Conservation (phyloP, 2,888 invertebrate genomes). For the Agonopterix alstromeriana region DNA sequence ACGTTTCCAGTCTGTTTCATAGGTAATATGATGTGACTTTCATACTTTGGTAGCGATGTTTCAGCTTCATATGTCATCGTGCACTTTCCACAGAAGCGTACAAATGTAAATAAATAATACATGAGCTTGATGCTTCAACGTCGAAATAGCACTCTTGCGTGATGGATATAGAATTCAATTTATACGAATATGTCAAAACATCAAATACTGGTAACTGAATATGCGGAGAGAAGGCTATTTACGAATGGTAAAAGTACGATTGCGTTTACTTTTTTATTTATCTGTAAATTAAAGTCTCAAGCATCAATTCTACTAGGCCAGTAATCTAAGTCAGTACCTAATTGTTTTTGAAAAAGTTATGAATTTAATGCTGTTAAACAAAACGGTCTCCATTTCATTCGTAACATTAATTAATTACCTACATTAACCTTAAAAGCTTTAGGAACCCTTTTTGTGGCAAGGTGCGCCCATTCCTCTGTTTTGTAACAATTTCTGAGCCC, state of each 20-base stretch:
- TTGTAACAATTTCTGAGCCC: constrained; percentile 33
- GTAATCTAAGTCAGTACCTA: too few species aligned
- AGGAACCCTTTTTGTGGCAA: constrained; percentile 32
- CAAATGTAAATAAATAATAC: constrained; percentile 23
- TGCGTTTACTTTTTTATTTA: too few species aligned
- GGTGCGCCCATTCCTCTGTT: constrained; percentile 24
- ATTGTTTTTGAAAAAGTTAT: too few species aligned
- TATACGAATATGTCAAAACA: background rate
- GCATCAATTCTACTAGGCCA: too few species aligned
- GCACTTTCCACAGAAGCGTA: constrained; percentile 15
- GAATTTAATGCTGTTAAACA: background rate
- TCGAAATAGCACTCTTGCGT: background rate
- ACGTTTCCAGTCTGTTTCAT: background rate
- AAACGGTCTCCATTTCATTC: constrained; percentile 20
- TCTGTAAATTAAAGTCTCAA: too few species aligned
- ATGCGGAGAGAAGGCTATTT: background rate
- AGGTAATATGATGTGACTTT: constrained; percentile 3
- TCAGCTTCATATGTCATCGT: constrained; percentile 21
- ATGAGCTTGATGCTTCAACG: constrained; percentile 8
- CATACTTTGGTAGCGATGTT: background rate
- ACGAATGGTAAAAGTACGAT: too few species aligned
- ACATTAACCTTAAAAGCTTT: constrained; percentile 41
- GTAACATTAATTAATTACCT: constrained; percentile 28
- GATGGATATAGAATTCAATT: background rate
- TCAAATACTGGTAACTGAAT: background rate